phyloP scores from a whole-genome alignment of 2,888 invertebrate species.

The Cantharis flavilabris region DNA sequence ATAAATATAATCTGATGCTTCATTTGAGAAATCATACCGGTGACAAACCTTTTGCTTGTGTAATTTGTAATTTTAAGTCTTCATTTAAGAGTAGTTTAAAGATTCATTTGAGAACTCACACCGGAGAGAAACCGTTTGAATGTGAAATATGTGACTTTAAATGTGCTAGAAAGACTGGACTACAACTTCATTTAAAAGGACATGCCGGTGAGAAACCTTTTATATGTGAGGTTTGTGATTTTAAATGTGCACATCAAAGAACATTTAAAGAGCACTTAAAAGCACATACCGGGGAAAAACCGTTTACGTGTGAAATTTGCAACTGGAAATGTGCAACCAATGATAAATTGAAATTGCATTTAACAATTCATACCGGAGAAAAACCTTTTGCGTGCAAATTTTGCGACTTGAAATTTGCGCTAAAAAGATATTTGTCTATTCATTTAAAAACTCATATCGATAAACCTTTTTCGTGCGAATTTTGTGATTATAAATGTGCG shows the following conservation, averaged over 20 bases:
- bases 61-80: neutral
- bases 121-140: neutral
- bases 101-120: neutral
- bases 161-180: neutral
- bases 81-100: neutral
- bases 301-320: neutral
- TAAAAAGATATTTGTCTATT: neutral
- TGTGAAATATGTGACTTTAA: neutral
- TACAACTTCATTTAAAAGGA: neutral
- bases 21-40: neutral
- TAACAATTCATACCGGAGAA: neutral
- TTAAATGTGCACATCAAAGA: neutral
- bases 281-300: neutral
- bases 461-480: neutral
- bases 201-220: neutral
- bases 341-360: neutral
- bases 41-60: neutral
- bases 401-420: neutral
- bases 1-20: neutral
- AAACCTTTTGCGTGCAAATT: neutral
- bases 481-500: neutral
- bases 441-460: neutral
- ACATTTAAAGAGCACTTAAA: neutral
- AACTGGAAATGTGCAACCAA: neutral
- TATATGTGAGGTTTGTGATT: neutral